Percentiles rank a stretch among this genome's conserved stretches.
These are phyloP conservation scores for Agrochola macilenta DNA, from an alignment of 2,888 invertebrate species.

Conservation along the genomic window DNA sequence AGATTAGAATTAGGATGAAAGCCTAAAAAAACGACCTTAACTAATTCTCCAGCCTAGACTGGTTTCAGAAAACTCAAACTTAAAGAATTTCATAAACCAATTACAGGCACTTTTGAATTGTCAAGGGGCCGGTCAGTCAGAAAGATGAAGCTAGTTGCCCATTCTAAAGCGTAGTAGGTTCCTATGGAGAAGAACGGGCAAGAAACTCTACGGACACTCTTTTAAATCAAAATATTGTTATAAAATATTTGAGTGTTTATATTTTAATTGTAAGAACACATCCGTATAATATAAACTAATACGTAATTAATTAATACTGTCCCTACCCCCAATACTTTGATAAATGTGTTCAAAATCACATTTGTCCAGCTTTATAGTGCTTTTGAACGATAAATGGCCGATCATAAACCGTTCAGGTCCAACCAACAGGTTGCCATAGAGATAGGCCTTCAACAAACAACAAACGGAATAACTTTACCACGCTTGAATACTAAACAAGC, in stretches of 20 bases:
- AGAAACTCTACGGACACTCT: too few species aligned
- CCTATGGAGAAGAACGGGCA: too few species aligned
- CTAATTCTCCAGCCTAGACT: not conserved
- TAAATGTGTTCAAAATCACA: slow-evolving; percentile 32
- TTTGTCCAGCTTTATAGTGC: slow-evolving; percentile 62
- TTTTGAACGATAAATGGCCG: slow-evolving; percentile 72
- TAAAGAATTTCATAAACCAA: too few species aligned
- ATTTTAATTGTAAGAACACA: not conserved
- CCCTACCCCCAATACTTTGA: slow-evolving; percentile 1
- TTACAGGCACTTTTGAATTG: too few species aligned
- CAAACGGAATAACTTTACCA: slow-evolving; percentile 23
- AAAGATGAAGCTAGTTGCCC: too few species aligned
- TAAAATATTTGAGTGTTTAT: too few species aligned
- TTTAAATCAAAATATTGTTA: too few species aligned
- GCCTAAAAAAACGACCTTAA: too few species aligned
- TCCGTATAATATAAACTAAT: not conserved
- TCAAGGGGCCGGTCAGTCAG: too few species aligned
- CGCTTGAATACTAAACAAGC: slow-evolving; percentile 3
- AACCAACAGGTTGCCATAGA: slow-evolving; percentile 73
- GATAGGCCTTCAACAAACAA: slow-evolving; percentile 72
- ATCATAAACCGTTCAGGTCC: slow-evolving; percentile 73
- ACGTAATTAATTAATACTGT: not conserved
- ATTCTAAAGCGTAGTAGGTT: too few species aligned
- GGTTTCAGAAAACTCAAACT: not conserved
- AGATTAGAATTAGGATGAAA: too few species aligned